Base-by-base conservation (phyloP, 2,113 vertebrate species). In the Misgurnus anguillicaudatus region DNA sequence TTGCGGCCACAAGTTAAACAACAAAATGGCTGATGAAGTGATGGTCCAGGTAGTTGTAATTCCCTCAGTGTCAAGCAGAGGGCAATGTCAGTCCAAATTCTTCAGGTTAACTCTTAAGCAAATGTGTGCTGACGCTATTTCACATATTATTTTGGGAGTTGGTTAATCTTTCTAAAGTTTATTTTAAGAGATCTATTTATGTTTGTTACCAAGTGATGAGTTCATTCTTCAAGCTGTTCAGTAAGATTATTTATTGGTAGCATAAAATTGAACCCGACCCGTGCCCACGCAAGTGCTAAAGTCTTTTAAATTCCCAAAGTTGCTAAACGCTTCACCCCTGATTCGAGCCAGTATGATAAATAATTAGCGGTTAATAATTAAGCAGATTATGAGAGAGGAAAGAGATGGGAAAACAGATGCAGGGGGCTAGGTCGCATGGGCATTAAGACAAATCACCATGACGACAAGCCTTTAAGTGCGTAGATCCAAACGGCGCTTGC, bases 361-460 rank as follows among this genome's bases (percentile, higher is more conserved):
- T 88, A 84, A 87, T 89, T 83, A 88, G 86, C 47, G 51, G 24
- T 85, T 84, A 87, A 83, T 87, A 77, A 90, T 87, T 82, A 77
- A 48, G 9, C 75, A 48, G 67, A 72, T 79, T 75, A 84, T 24
- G 80, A 82, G 69, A 83, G 75, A 84, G 76, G 73, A 21, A 89
- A 88, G 83, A 89, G 88, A 90, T 81, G 80, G 24, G 84, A 85
- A 91, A 90, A 88, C 90, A 90, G 87, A 91, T 90, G 89, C 88
- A 89, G 83, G 85, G 89, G 89, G 83, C 83, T 87, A 89, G 91
- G 90, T 90, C 87, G 86, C 86, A 84, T 79, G 80, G 86, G 89
- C 89, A 87, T 82, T 89, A 89, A 89, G 90, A 90, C 86, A 88
- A 83, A 89, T 93, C 90, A 90, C 91, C 90, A 93, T 93, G 91